Evolutionary conservation across 1,140 invertebrate genomes (phyloP), one percentile per base, ranked within the genome.

Genomic region (Ceratitis capitata): DNA sequence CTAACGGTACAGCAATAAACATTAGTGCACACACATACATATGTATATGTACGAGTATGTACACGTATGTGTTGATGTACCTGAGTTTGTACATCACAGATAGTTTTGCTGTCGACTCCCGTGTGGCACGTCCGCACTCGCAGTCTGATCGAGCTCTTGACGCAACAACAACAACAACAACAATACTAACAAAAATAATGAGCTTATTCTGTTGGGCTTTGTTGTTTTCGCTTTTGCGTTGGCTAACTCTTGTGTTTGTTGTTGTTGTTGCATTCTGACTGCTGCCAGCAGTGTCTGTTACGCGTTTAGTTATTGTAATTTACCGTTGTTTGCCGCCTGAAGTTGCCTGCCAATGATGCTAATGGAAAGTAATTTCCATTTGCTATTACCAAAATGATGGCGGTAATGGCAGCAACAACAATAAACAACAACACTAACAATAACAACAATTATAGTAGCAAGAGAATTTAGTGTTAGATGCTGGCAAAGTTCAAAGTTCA

Each of bases 291-390:
- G 61, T 61, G 58, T 53, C 4, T 14, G 58, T 61, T 61, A 4
- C 23, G 9, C 29, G 58, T 23, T 26, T 14, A 29, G 58, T 61
- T 29, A 16, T 10, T 23, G 4, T 47, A 12, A 12, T 47, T 47
- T n/a, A n/a, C n/a, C n/a, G 45, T 47, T 47, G 14, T 19, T 56
- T 23, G 19, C 19, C 9, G 51, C 45, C n/a, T n/a, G n/a, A 56
- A 56, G 51, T 56, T n/a, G 51, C 51, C 51, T 56, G 61, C 61
- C 61, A 69, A 69, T 69, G 61, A 69, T 69, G 61, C 61, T 69
- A 69, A 69, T 69, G 32, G 61, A 35, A 69, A 69, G 61, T 69
- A 69, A 69, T 69, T 69, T 69, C 61, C 61, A 35, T 69, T 69
- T 32, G 61, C 61, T 32, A 69, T 69, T 69, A 69, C 26, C 61